Evolutionary conservation across 2,888 invertebrate genomes (phyloP).

Genomic region (Himalopsyche kuldschensis): DNA sequence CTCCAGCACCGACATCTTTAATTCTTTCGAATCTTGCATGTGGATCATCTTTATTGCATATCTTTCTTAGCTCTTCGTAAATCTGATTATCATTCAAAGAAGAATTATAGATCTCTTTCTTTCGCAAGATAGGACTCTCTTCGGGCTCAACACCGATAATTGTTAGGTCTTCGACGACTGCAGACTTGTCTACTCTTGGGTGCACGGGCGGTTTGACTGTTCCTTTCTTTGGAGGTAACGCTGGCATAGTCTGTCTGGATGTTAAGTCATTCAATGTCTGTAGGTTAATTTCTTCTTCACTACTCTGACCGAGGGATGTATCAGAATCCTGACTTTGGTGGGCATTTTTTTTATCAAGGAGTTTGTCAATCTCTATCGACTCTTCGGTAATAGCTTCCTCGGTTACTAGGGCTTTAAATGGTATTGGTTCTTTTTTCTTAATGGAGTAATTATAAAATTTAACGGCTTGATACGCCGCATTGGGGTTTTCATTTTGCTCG

Average conservation of each 20-base stretch:
- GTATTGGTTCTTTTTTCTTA: slow-evolving; percentile 73
- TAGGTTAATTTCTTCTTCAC: slow-evolving; percentile 56
- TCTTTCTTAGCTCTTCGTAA: slow-evolving; percentile 72
- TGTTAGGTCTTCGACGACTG: slow-evolving; percentile 52
- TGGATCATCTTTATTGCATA: slow-evolving; percentile 84
- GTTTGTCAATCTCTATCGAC: slow-evolving; percentile 78
- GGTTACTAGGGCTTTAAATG: slow-evolving; percentile 80
- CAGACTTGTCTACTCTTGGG: slow-evolving; percentile 46
- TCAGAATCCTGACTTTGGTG: slow-evolving; percentile 67
- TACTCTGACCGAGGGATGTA: slow-evolving; percentile 57
- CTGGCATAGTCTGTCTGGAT: slow-evolving; percentile 62
- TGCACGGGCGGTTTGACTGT: slow-evolving; percentile 42
- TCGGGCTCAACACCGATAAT: slow-evolving; percentile 46
- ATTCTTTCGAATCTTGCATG: slow-evolving; percentile 76
- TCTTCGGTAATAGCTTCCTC: slow-evolving; percentile 80
- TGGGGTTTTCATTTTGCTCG: slow-evolving; percentile 87
- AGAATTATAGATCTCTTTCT: slow-evolving; percentile 60
- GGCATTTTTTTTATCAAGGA: slow-evolving; percentile 71
- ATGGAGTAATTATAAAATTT: slow-evolving; percentile 88
- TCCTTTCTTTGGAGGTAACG: slow-evolving; percentile 52
- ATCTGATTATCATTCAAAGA: slow-evolving; percentile 72
- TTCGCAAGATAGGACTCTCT: slow-evolving; percentile 64
- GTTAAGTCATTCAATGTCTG: slow-evolving; percentile 50
- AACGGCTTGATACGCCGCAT: slow-evolving; percentile 87
- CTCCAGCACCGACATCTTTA: slow-evolving; percentile 88